Base-by-base conservation (phyloP, 2,888 invertebrate genomes). In the Calameuta pallipes region DNA sequence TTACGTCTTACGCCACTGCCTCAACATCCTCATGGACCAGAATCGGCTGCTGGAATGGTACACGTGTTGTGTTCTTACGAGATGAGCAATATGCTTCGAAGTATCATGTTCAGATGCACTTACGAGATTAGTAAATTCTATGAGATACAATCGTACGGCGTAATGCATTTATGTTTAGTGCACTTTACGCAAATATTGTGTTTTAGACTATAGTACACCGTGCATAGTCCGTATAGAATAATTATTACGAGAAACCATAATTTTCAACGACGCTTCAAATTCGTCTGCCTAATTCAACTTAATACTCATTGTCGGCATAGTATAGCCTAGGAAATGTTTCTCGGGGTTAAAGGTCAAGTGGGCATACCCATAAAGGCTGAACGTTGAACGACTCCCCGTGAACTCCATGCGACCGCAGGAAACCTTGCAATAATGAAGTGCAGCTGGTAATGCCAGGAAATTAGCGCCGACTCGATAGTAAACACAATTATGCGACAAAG, bases 401-500 rank as follows among this genome's bases (percentile, higher is more conserved):
- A 81, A 83, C 81, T 82, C 82, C 80, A 82, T 83, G 6, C 85
- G 83, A 85, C 85, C 82, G 81, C 84, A 81, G 84, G 84, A 76
- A 84, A 80, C 79, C 82, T 85, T 83, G 80, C 84, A 82, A 77
- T 78, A 56, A 56, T 56, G 23, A 56, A 56, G 56, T 80, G 81
- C 80, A 81, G 80, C 80, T 80, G 81, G 82, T 81, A 81, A 83
- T 80, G 82, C 80, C 81, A 78, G 82, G 85, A 85, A 85, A 85
- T 85, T 85, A 86, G 83, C 85, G 80, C 76, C 82, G 70, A 12
- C 75, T 82, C 80, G 84, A 84, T 83, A 79, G 84, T 80, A 85
- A 85, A 85, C 83, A 85, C 85, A 84, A 85, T 85, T 85, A 85
- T 84, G 83, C 85, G 85, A 85, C 85, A 84, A 85, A 82, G 85